phyloP scores from a whole-genome alignment of 2,888 invertebrate species.

The Liodrosophila aerea region DNA sequence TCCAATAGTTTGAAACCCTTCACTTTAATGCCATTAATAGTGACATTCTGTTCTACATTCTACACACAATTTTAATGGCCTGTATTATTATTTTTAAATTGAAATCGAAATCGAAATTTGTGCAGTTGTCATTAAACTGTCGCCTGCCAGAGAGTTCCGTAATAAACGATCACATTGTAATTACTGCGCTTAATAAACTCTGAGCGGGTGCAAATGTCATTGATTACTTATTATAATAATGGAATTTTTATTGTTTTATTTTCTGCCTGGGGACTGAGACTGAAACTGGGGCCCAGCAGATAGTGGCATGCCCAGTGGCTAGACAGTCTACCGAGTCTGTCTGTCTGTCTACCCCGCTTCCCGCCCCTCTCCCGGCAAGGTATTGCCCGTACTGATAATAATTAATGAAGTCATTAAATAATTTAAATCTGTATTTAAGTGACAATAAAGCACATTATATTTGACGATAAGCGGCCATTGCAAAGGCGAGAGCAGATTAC shows the following conservation, averaged over 20 bases:
- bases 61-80: neutral
- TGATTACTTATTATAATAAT: constrained; percentile 44
- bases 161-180: constrained; percentile 39
- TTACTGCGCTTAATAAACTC: constrained; percentile 44
- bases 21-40: too few relatives aligned
- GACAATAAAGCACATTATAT: constrained; percentile 69
- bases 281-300: constrained; percentile 24
- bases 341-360: neutral
- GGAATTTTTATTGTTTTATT: constrained; percentile 12
- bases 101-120: constrained; percentile 15
- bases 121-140: constrained; percentile 9
- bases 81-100: neutral
- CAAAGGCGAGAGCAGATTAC: constrained; percentile 30
- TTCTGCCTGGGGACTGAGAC: neutral
- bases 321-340: constrained; percentile 11
- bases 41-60: neutral
- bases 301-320: constrained; percentile 14
- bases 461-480: constrained; percentile 57
- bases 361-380: constrained; percentile 23
- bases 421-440: constrained; percentile 71
- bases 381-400: constrained; percentile 23
- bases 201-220: constrained; percentile 58
- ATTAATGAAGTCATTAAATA: constrained; percentile 71
- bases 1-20: too few relatives aligned
- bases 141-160: constrained; percentile 11